Evolutionary conservation across 2,113 vertebrate species (phyloP).

Genomic region (Ciconia boyciana): DNA sequence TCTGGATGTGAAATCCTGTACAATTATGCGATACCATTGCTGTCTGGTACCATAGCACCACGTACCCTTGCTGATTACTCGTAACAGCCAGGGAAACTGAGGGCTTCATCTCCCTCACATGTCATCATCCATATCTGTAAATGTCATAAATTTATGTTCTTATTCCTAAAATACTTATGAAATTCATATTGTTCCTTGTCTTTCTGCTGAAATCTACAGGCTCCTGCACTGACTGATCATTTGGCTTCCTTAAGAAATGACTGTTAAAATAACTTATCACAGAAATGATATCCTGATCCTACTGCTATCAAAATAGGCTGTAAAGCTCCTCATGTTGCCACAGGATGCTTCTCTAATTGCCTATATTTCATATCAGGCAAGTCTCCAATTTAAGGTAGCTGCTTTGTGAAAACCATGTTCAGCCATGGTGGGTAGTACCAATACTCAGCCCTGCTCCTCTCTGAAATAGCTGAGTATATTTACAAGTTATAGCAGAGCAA

Average conservation of each 20-base stretch:
- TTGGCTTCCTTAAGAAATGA: background rate
- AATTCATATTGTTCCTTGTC: background rate
- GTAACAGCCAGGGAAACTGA: background rate
- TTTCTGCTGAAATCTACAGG: background rate
- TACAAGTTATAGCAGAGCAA: background rate
- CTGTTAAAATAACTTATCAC: background rate
- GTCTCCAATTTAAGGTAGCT: background rate
- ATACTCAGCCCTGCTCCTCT: background rate
- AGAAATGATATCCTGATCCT: background rate
- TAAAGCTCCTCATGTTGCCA: background rate
- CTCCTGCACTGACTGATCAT: background rate
- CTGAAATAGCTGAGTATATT: background rate
- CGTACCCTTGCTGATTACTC: background rate
- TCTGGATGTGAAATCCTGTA: background rate
- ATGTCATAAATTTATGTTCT: background rate
- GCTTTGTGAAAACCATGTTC: background rate
- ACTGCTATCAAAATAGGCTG: background rate
- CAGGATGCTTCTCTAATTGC: background rate
- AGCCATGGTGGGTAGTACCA: background rate
- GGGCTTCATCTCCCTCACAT: background rate
- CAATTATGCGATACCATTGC: accelerated
- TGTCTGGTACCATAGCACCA: background rate
- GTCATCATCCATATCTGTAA: background rate
- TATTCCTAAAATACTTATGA: background rate
- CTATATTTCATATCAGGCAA: background rate